phyloP scores from a whole-genome alignment of 2,797 vertebrate genomes.

The Amphiprion clarkii region DNA sequence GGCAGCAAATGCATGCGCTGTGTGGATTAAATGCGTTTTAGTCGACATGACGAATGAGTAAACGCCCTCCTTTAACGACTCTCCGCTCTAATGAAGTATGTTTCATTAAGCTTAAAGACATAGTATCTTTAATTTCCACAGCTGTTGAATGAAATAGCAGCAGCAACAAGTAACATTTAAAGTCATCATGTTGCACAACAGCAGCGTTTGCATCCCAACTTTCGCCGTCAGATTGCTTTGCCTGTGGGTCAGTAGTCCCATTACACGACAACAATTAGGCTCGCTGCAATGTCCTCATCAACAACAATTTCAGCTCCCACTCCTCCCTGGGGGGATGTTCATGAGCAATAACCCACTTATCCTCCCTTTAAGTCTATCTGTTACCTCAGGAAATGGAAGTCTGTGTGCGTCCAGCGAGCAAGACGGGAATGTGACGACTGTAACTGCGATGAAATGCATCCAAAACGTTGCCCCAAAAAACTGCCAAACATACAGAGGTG shows the following conservation, averaged over 20 bases:
- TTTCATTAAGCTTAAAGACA: slow-evolving; percentile 6
- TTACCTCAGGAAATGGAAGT: slow-evolving; percentile 54
- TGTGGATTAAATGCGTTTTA: background rate
- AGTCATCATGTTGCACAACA: background rate
- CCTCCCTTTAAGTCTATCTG: slow-evolving; percentile 31
- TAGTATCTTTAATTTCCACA: background rate
- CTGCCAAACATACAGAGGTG: slow-evolving; percentile 13
- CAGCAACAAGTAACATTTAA: slow-evolving; percentile 11
- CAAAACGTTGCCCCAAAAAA: slow-evolving; percentile 20
- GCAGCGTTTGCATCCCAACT: slow-evolving; percentile 10
- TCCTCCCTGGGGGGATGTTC: slow-evolving; percentile 25
- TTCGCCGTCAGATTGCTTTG: slow-evolving; percentile 11
- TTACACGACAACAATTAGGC: slow-evolving; percentile 63
- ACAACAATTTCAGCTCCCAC: slow-evolving; percentile 34
- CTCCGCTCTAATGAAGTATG: slow-evolving; percentile 1
- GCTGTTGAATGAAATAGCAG: slow-evolving; percentile 7
- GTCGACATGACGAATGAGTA: background rate
- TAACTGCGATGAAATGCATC: slow-evolving; percentile 45
- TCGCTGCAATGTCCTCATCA: slow-evolving; percentile 59
- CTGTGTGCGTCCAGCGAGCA: slow-evolving; percentile 33
- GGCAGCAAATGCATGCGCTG: background rate
- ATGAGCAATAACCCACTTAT: slow-evolving; percentile 63
- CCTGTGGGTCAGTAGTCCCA: slow-evolving; percentile 40
- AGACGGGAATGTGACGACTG: slow-evolving; percentile 22
- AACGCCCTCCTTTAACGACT: slow-evolving; percentile 2